Base-by-base conservation (phyloP, 2,113 vertebrate species). In the Pelvicachromis taeniatus region DNA sequence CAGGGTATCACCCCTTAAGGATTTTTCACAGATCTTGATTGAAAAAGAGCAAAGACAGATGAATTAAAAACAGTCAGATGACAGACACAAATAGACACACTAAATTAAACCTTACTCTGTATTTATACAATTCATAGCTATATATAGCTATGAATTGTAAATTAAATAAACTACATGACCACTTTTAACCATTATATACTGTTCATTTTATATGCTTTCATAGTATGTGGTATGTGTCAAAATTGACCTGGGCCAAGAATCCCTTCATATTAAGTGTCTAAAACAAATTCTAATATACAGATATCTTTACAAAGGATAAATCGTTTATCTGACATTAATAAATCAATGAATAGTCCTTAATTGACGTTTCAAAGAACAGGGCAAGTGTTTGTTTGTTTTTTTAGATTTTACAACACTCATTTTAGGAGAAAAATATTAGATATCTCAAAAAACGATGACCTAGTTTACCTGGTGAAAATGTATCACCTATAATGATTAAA, bases 21-120 rank as follows among this genome's bases (percentile, higher is more conserved):
- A 95, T 90, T 95, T 95, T 2, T 95, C 91, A 89, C 96, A 97
- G 9, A 95, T 65, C 96, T 97, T 87, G 9, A 61, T 65, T 58
- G 45, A 75, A 31, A 54, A 81, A 89, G 7, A 82, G 6, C 83
- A 26, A 33, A 59, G 23, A 56, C 3, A 9, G 19, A 58, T 13
- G 1, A 42, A 6, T 70, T 2, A 45, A 12, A 17, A 23, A 54
- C 7, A 52, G 21, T 8, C 23, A 35, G 80, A 3, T 40, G 0
- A 40, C 5, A 54, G 10, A 9, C 48, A 55, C 9, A 50, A 9
- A 54, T 4, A 38, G 14, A 9, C 54, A 45, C 35, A 31, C 35
- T 35, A 50, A 73, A 50, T 73, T 50, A 73, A 50, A 16, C 16
- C 68, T 29, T 50, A 50, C 14, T 73, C 42, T 29, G 23, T 73